These are phyloP conservation scores for Falco punctatus DNA, from an alignment of 2,113 vertebrate genomes.

Conservation along the genomic window DNA sequence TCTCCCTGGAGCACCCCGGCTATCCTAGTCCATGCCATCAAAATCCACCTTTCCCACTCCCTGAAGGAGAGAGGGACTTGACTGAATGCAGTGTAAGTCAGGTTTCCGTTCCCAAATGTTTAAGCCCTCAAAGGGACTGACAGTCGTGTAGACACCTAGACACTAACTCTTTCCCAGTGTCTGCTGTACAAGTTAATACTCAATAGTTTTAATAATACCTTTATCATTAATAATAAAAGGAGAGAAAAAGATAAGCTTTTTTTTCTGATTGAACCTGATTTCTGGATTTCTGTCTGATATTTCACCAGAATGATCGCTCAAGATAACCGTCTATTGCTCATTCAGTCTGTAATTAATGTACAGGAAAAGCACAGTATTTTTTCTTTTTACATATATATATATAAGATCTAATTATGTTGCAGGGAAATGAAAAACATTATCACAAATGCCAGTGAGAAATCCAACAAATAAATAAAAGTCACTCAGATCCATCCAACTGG, in stretches of 20 bases:
- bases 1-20: background rate
- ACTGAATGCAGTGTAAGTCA: background rate
- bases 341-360: background rate
- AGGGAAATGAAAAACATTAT: background rate
- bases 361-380: background rate
- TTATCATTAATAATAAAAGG: background rate
- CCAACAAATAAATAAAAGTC: background rate
- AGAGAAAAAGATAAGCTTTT: background rate
- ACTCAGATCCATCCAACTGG: background rate
- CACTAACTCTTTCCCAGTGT: background rate
- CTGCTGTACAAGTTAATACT: background rate
- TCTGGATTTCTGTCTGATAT: background rate
- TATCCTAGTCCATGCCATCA: background rate
- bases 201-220: background rate
- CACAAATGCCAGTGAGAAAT: background rate
- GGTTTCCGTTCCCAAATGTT: background rate
- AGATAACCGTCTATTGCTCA: background rate
- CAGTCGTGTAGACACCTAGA: background rate
- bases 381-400: background rate
- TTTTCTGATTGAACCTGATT: background rate
- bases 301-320: background rate
- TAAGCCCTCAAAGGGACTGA: background rate
- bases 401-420: background rate
- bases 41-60: background rate
- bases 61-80: background rate